Percentiles rank a stretch among this genome's conserved stretches.
Conservation (phyloP, 2,113 vertebrate species). For the Actenoides lindsayi region DNA sequence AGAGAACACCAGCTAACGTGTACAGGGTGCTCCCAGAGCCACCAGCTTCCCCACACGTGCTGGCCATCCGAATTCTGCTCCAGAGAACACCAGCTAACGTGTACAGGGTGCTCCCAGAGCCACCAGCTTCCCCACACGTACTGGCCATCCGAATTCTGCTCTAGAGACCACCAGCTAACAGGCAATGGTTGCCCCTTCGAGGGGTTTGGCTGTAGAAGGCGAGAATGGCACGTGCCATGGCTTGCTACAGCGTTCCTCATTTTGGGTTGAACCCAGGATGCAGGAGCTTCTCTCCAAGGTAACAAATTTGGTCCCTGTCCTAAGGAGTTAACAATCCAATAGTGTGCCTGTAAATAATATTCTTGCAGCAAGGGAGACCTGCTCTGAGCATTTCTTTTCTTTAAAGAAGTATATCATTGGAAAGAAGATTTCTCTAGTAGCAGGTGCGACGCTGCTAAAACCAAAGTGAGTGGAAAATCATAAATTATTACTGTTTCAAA, state of each 20-base stretch:
- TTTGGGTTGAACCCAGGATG: not conserved
- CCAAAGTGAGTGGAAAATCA: not conserved
- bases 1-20: accelerated
- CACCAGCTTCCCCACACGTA: no score
- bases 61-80: accelerated
- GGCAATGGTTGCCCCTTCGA: not conserved
- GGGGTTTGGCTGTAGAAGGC: accelerated
- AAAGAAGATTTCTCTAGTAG: not conserved
- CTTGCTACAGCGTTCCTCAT: not conserved
- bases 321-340: not conserved
- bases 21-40: no score
- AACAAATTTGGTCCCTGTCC: not conserved
- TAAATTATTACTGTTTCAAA: not conserved
- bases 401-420: not conserved
- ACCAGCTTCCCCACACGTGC: accelerated
- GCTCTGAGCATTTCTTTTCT: not conserved
- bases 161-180: accelerated
- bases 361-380: not conserved
- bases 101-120: no score
- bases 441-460: not conserved
- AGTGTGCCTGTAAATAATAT: accelerated
- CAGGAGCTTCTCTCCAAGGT: not conserved
- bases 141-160: accelerated
- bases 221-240: accelerated
- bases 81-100: accelerated